These are phyloP conservation scores for Harpagoxenus sublaevis DNA, from an alignment of 2,888 invertebrate genomes.

Conservation along the genomic window DNA sequence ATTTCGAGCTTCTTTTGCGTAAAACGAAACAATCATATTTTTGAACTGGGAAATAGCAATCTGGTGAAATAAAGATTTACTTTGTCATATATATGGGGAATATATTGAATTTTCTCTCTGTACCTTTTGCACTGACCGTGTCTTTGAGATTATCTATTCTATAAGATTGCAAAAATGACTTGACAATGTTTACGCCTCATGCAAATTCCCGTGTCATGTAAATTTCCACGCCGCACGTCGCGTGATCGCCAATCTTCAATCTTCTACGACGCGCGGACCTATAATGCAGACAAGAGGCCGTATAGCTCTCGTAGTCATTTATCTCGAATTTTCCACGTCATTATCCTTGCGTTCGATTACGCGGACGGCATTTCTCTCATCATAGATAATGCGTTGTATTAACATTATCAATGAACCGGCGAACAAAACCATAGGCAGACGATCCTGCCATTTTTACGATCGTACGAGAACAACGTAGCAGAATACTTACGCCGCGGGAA, in stretches of 20 bases:
- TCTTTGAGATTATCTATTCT: background rate
- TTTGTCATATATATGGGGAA: background rate
- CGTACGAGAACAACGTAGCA: background rate
- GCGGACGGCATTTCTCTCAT: conserved; percentile 39
- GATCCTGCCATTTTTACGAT: conserved; percentile 11
- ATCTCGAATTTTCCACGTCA: conserved; percentile 56
- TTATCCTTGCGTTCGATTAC: conserved; percentile 52
- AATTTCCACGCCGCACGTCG: conserved; percentile 44
- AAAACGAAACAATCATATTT: background rate
- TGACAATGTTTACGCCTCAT: conserved; percentile 52
- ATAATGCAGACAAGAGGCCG: conserved; percentile 48
- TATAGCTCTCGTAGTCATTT: conserved; percentile 48
- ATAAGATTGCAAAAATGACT: conserved; percentile 48
- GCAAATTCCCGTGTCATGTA: conserved; percentile 52
- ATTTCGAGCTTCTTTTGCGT: background rate
- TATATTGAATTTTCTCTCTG: conserved; percentile 6
- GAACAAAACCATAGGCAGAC: background rate
- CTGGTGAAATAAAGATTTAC: background rate
- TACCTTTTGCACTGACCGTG: background rate
- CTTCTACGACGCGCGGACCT: conserved; percentile 47
- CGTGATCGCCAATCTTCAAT: conserved; percentile 56
- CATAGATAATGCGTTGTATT: conserved; percentile 37
- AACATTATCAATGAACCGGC: conserved; percentile 42
- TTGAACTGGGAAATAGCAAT: background rate
- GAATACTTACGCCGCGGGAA: background rate